These are phyloP conservation scores for Polyommatus icarus DNA, from an alignment of 2,888 invertebrate species.

Conservation along the genomic window DNA sequence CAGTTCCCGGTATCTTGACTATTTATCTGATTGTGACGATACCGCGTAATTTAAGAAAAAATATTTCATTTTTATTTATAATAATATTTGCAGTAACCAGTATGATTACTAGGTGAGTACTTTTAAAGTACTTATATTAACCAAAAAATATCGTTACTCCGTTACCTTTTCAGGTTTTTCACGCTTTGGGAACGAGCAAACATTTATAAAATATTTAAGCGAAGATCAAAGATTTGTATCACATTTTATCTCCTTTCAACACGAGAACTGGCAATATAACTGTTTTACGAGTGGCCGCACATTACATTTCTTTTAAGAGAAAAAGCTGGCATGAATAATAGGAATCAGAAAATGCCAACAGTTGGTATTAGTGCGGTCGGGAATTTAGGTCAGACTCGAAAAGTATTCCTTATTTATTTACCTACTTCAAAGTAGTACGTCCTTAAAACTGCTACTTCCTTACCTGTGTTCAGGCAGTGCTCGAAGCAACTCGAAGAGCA, in stretches of 20 bases:
- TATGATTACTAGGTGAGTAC: too few relatives aligned
- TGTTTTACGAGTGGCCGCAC: slow-evolving; percentile 23
- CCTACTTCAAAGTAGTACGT: not conserved
- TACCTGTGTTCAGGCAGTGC: not conserved
- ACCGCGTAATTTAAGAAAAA: too few relatives aligned
- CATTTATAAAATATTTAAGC: slow-evolving; percentile 11
- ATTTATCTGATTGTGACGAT: too few relatives aligned
- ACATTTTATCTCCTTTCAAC: slow-evolving; percentile 26
- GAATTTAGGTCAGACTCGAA: slow-evolving; percentile 25
- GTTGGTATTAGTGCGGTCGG: slow-evolving; percentile 6
- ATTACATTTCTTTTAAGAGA: slow-evolving; percentile 25
- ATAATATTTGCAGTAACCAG: not conserved
- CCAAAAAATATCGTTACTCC: not conserved
- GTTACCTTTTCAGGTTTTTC: not conserved
- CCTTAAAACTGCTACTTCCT: not conserved
- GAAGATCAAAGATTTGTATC: slow-evolving; percentile 11
- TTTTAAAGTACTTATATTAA: too few relatives aligned
- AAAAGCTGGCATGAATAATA: slow-evolving; percentile 31
- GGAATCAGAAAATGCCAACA: slow-evolving; percentile 29
- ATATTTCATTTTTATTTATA: not conserved
- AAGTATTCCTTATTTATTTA: slow-evolving; percentile 15
- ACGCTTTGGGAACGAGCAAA: not conserved
- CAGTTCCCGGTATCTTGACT: too few relatives aligned
- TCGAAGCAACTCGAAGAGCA: not conserved
- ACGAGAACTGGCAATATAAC: slow-evolving; percentile 22